phyloP scores from a whole-genome alignment of 1,140 invertebrate genomes.

The Diorhabda sublineata region DNA sequence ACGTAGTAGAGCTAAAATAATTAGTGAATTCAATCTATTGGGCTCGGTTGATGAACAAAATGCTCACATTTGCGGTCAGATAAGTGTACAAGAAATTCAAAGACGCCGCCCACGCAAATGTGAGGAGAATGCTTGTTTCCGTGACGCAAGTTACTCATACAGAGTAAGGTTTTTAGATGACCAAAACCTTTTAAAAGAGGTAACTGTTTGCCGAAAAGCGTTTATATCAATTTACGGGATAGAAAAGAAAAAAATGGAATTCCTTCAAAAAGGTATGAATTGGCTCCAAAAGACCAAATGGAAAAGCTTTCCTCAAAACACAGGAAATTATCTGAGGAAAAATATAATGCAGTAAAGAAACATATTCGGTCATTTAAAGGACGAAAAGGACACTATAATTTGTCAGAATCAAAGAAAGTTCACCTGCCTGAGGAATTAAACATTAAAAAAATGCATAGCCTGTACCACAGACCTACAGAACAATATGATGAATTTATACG shows the following conservation, averaged over 20 bases:
- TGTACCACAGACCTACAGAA: neutral
- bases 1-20: slow-evolving; percentile 1
- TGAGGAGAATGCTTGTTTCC: neutral
- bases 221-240: neutral
- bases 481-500: neutral
- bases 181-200: too few relatives aligned
- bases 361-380: neutral
- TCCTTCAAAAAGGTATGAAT: neutral
- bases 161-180: neutral
- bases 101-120: slow-evolving; percentile 14
- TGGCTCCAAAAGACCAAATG: neutral
- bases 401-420: too few relatives aligned
- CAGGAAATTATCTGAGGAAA: neutral
- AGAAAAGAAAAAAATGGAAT: neutral
- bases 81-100: slow-evolving; percentile 9
- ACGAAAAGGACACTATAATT: too few relatives aligned
- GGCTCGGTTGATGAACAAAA: slow-evolving; percentile 20
- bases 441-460: too few relatives aligned
- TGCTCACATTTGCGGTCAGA: slow-evolving; percentile 22
- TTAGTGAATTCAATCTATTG: slow-evolving; percentile 17
- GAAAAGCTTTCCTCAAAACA: neutral
- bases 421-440: too few relatives aligned
- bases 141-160: neutral
- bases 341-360: neutral
- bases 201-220: neutral